Evolutionary conservation across 1,140 invertebrate genomes (phyloP).

Genomic region (Drosophila micromelanica): DNA sequence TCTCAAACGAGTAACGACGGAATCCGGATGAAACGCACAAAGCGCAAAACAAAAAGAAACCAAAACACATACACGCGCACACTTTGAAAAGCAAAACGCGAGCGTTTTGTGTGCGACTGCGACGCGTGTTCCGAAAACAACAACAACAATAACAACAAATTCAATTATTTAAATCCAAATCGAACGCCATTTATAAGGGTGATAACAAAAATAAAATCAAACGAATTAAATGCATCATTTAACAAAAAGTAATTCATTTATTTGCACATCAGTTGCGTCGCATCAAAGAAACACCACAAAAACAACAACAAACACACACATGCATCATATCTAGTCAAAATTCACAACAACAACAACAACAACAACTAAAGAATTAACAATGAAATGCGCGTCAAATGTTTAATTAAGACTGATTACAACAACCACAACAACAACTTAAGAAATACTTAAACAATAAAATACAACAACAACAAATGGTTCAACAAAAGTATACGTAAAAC

Average conservation of each 20-base stretch:
- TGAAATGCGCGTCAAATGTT: slow-evolving; percentile 56
- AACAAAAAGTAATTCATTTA: slow-evolving; percentile 18
- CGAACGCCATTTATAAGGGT: slow-evolving; percentile 44
- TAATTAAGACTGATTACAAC: slow-evolving; percentile 72
- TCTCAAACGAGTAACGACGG: slow-evolving; percentile 83
- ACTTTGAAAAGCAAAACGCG: slow-evolving; percentile 28
- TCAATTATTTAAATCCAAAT: slow-evolving; percentile 48
- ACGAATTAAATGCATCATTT: slow-evolving; percentile 28
- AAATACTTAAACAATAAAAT: slow-evolving; percentile 22
- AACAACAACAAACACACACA: slow-evolving; percentile 29
- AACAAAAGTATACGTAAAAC: slow-evolving; percentile 83
- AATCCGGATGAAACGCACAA: slow-evolving; percentile 70
- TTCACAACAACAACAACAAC: slow-evolving; percentile 13
- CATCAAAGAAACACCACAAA: no score
- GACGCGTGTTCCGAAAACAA: slow-evolving; percentile 39
- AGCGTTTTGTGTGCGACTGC: slow-evolving; percentile 35
- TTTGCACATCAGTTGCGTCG: slow-evolving; percentile 15
- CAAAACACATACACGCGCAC: slow-evolving; percentile 32
- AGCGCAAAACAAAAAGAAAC: slow-evolving; percentile 42
- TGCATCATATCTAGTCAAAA: slow-evolving; percentile 51
- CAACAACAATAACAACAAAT: slow-evolving; percentile 22
- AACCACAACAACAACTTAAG: slow-evolving; percentile 40
- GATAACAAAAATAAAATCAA: slow-evolving; percentile 36
- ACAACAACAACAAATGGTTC: slow-evolving; percentile 73
- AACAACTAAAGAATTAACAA: slow-evolving; percentile 36